Evolutionary conservation across 2,113 vertebrate species (phyloP).

Genomic region (Procavia capensis): DNA sequence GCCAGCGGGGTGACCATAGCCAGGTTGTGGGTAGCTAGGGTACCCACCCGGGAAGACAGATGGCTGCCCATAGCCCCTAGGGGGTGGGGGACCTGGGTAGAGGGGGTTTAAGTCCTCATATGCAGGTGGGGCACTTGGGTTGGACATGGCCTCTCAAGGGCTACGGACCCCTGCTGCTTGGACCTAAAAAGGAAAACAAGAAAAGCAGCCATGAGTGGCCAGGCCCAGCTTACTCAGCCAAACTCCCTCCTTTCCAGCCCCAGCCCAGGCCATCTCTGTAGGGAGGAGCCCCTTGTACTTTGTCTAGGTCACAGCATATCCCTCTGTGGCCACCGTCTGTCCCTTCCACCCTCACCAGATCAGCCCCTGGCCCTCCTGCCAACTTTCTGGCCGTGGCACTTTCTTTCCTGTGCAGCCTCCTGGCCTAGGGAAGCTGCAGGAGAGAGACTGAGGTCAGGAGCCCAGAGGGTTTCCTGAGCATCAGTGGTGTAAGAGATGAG

Average conservation of each 20-base stretch:
- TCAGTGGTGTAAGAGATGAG: neutral
- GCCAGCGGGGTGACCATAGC: slow-evolving; percentile 85
- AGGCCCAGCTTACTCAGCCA: neutral
- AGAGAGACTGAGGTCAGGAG: neutral
- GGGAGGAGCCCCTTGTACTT: neutral
- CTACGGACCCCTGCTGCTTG: slow-evolving; percentile 32
- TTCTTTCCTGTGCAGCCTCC: neutral
- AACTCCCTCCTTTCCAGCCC: neutral
- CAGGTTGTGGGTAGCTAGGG: slow-evolving; percentile 83
- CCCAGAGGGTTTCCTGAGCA: neutral
- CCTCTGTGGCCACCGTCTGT: neutral
- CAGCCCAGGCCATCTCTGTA: neutral
- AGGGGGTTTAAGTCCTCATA: slow-evolving; percentile 90
- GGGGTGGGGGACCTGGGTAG: slow-evolving; percentile 83
- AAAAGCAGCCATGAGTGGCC: neutral
- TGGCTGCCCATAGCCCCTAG: slow-evolving; percentile 83
- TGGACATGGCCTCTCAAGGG: slow-evolving; percentile 87
- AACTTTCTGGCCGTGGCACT: neutral
- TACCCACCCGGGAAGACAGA: slow-evolving; percentile 68
- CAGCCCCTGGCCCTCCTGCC: neutral
- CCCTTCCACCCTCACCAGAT: neutral
- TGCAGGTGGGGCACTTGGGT: slow-evolving; percentile 90
- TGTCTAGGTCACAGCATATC: neutral
- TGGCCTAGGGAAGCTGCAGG: neutral
- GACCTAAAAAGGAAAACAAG: slow-evolving; percentile 78